phyloP scores from a whole-genome alignment of 1,140 invertebrate genomes.

The Tetraneura akinire region DNA sequence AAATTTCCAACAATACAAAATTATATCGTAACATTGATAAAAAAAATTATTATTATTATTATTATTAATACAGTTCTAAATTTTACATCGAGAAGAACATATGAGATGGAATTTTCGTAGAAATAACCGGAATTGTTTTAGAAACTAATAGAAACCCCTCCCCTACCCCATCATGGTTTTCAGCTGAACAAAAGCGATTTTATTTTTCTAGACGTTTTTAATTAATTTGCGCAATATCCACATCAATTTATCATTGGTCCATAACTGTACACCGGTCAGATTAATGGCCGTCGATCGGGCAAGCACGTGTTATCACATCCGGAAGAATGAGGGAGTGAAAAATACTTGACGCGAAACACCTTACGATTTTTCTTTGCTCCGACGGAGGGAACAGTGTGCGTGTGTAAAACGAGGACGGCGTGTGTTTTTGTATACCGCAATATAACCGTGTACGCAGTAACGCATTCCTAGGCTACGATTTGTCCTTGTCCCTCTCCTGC shows the following conservation, averaged over 20 bases:
- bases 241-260: conserved; percentile 29
- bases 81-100: no score
- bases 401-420: background rate
- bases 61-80: no score
- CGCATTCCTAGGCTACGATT: conserved; percentile 17
- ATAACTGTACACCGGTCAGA: conserved; percentile 7
- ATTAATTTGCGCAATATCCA: background rate
- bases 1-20: no score
- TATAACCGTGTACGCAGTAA: conserved; percentile 19
- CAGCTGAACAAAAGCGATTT: background rate
- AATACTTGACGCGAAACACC: conserved; percentile 23
- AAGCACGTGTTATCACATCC: conserved; percentile 37
- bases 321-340: background rate
- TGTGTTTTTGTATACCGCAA: background rate
- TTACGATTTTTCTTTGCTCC: conserved; percentile 32
- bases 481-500: conserved; percentile 37
- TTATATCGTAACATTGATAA: no score
- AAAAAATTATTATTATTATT: no score
- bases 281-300: conserved; percentile 34
- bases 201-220: background rate
- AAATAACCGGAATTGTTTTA: no score
- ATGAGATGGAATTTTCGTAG: no score
- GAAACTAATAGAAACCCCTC: no score
- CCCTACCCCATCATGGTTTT: background rate
- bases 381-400: background rate